Conservation (phyloP, 2,888 invertebrate genomes). For the Zonitis immaculata region DNA sequence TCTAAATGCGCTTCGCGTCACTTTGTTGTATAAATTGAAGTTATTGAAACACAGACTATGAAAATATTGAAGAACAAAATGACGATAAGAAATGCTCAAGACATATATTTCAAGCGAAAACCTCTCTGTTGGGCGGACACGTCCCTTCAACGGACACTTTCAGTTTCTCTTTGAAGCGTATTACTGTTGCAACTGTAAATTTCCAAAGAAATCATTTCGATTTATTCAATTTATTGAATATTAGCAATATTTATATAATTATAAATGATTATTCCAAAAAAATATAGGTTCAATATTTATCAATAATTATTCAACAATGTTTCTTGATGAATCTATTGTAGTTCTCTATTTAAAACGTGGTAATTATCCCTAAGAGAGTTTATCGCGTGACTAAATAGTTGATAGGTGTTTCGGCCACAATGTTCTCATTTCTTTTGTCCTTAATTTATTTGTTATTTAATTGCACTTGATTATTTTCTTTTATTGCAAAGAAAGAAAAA, state of each 20-base stretch:
- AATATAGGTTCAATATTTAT: neutral
- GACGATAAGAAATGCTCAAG: no score
- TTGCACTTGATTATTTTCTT: neutral
- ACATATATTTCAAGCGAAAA: no score
- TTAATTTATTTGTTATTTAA: neutral
- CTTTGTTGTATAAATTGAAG: no score
- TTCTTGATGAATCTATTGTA: neutral
- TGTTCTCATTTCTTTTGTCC: neutral
- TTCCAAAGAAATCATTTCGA: no score
- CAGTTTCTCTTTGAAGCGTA: no score
- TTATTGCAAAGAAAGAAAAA: neutral
- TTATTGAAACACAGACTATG: no score
- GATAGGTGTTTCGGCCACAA: neutral
- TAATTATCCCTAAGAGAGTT: constrained; percentile 10
- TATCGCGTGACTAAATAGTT: constrained; percentile 8
- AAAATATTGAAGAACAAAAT: no score
- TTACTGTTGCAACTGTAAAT: no score
- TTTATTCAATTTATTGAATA: neutral
- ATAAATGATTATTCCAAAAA: neutral
- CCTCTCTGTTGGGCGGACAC: no score
- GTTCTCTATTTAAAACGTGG: constrained; percentile 1
- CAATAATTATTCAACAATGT: neutral
- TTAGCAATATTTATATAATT: neutral
- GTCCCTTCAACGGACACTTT: no score
- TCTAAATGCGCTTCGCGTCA: no score